phyloP scores from a whole-genome alignment of 2,888 invertebrate genomes.

The Lysandra bellargus region DNA sequence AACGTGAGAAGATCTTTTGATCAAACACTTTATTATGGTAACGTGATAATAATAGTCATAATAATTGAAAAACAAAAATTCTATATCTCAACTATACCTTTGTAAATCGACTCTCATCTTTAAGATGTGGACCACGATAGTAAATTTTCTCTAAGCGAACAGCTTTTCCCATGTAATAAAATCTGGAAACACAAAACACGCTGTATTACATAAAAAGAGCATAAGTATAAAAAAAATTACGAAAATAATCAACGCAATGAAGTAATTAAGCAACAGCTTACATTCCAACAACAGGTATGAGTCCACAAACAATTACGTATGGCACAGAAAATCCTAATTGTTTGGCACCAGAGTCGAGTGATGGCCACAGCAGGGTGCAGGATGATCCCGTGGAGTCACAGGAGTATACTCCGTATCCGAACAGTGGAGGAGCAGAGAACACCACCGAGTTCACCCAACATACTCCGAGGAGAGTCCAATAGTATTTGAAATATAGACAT shows the following conservation, averaged over 20 bases:
- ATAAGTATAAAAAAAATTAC: too few relatives aligned
- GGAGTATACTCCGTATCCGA: slow-evolving; percentile 73
- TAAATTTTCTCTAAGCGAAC: slow-evolving; percentile 68
- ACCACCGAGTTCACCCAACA: slow-evolving; percentile 67
- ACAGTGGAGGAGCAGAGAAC: slow-evolving; percentile 73
- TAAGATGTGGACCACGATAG: slow-evolving; percentile 66
- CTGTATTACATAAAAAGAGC: background rate
- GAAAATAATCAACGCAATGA: background rate
- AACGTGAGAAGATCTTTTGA: background rate
- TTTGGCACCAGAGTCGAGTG: slow-evolving; percentile 58
- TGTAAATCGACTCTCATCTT: slow-evolving; percentile 68
- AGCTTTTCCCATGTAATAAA: slow-evolving; percentile 73
- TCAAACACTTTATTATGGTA: background rate
- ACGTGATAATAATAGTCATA: background rate
- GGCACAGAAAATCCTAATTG: slow-evolving; percentile 71
- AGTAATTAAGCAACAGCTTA: slow-evolving; percentile 49
- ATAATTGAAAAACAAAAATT: slow-evolving; percentile 8
- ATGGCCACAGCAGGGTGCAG: slow-evolving; percentile 74
- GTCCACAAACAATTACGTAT: slow-evolving; percentile 65
- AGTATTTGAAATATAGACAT: slow-evolving; percentile 64
- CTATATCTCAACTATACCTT: slow-evolving; percentile 52
- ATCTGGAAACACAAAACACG: slow-evolving; percentile 52
- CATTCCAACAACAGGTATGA: slow-evolving; percentile 70
- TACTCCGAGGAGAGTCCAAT: slow-evolving; percentile 65
- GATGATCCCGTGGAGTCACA: slow-evolving; percentile 75